Percentiles rank a stretch among this genome's conserved stretches.
phyloP scores from a whole-genome alignment of 2,797 vertebrate genomes.

The Eutrigla gurnardus region DNA sequence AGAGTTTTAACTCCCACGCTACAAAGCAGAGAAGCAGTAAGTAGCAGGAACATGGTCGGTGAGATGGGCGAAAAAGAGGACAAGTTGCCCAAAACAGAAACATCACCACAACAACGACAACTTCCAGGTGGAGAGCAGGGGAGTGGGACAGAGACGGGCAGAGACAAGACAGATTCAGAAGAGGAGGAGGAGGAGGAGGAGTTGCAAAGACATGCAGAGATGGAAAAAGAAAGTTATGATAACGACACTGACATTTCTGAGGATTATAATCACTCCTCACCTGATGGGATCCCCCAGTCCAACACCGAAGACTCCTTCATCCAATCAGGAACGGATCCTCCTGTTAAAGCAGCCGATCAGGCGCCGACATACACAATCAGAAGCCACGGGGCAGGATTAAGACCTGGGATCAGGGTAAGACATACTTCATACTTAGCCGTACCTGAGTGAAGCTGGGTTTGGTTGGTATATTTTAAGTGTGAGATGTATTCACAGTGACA shows the following conservation, averaged over 20 bases:
- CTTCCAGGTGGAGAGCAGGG: conserved; percentile 8
- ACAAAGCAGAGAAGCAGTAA: conserved; percentile 14
- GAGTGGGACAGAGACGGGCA: conserved; percentile 24
- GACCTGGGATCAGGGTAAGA: conserved; percentile 65
- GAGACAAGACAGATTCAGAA: conserved; percentile 1
- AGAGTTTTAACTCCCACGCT: conserved; percentile 8
- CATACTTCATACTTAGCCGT: neutral
- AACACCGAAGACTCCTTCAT: conserved; percentile 14
- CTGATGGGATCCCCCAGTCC: conserved; percentile 22
- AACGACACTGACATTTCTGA: conserved; percentile 4
- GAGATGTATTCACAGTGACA: neutral
- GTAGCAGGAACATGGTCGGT: neutral
- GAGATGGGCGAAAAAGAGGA: conserved; percentile 13
- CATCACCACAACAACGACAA: neutral
- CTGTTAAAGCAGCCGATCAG: conserved; percentile 26
- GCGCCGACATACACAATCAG: neutral
- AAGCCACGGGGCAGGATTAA: neutral
- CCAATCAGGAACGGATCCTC: conserved; percentile 36
- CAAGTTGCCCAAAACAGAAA: neutral
- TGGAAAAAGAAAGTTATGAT: conserved; percentile 10
- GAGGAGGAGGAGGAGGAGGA: conserved; percentile 19
- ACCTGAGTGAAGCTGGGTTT: conserved; percentile 15
- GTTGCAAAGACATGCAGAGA: conserved; percentile 6
- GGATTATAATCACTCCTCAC: conserved; percentile 27
- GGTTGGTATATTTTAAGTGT: neutral